Base-by-base conservation (phyloP, 2,888 invertebrate species). In the Theretra japonica region DNA sequence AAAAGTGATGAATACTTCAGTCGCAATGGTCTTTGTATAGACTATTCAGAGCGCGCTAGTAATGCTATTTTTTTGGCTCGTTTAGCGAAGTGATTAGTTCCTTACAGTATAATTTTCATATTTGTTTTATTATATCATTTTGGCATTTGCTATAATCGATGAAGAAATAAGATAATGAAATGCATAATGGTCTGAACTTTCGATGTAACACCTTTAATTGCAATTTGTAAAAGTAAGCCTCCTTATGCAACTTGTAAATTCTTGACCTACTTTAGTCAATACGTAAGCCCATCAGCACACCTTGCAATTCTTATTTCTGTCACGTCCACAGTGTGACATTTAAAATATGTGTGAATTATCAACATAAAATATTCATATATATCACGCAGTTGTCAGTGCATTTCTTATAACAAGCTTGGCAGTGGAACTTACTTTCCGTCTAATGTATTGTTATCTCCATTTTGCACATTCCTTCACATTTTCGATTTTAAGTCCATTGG, bases 181-280 rank as follows among this genome's bases (percentile, higher is more conserved):
- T 41, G 11, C 41, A 41, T 41, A 41, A 41, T 41, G 11, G 15
- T 41, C 41, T 41, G 41, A 15, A 11, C 41, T 41, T 41, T 41
- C 41, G 41, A 41, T 41, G 41, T 41, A 2, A 15, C 41, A 11
- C 41, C 41, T 15, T 41, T 41, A 41, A 41, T 41, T 41, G 11
- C 41, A 41, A 41, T 41, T 41, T 41, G 41, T 41, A 41, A 41
- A 11, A 41, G 41, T 11, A 41, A 41, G 41, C 41, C 41, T 41
- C 2, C 41, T 65, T 48, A 65, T 23, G 65, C 17, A 65, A 65
- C 23, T 6, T 15, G 19, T 48, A 41, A 65, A 15, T 41, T 8
- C 41, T 65, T 65, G 65, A 48, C 65, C 23, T 48, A 48, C 41
- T 48, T 41, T 41, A 41, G 21, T 21, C 41, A 60, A 60, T 59